phyloP scores from a whole-genome alignment of 2,888 invertebrate species.

The Amphipyra berbera region DNA sequence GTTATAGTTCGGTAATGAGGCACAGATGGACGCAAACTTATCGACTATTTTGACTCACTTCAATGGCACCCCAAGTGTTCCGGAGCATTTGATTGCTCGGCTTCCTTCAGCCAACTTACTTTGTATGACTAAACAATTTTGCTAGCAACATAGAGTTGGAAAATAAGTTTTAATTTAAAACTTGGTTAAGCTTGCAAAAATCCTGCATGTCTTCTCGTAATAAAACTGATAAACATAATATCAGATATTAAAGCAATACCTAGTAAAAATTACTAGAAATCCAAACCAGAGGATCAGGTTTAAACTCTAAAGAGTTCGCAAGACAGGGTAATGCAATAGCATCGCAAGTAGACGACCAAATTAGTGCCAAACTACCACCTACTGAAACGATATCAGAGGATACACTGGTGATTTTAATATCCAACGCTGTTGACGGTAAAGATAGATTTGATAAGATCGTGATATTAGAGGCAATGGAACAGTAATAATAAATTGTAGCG shows the following conservation, averaged over 20 bases:
- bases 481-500: slow-evolving; percentile 37
- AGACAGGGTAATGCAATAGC: slow-evolving; percentile 44
- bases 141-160: not conserved
- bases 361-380: slow-evolving; percentile 33
- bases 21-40: slow-evolving; percentile 52
- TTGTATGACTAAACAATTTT: slow-evolving; percentile 19
- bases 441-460: not conserved
- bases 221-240: slow-evolving; percentile 19
- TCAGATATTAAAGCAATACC: slow-evolving; percentile 11
- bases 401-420: slow-evolving; percentile 7
- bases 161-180: not conserved
- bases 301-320: slow-evolving; percentile 18
- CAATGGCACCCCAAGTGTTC: slow-evolving; percentile 53
- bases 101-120: slow-evolving; percentile 48
- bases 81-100: slow-evolving; percentile 53
- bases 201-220: slow-evolving; percentile 16
- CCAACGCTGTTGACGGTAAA: slow-evolving; percentile 15
- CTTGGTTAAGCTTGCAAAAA: slow-evolving; percentile 1
- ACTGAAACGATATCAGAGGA: not conserved
- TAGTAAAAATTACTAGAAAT: slow-evolving; percentile 29
- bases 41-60: slow-evolving; percentile 55
- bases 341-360: slow-evolving; percentile 37
- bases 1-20: slow-evolving; percentile 51
- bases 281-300: slow-evolving; percentile 25
- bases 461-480: slow-evolving; percentile 25